Evolutionary conservation across 23 tunicate genomes (phyloP).

Genomic region (Halocynthia aurantium): DNA sequence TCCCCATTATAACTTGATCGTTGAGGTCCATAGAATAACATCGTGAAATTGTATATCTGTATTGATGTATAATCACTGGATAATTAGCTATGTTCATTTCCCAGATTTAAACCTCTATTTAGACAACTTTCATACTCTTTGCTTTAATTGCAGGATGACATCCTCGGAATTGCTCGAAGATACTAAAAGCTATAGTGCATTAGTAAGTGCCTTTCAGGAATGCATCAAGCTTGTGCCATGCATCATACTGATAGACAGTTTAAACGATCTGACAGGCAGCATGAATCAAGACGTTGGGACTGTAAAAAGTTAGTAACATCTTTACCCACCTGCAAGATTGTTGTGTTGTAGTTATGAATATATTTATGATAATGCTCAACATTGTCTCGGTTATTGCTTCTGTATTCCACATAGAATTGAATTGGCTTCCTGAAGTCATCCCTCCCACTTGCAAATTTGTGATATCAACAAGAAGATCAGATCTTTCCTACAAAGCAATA

Average conservation of each 20-base stretch:
- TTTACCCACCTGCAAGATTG: not conserved
- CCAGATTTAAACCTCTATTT: not conserved
- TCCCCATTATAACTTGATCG: no score
- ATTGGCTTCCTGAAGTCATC: constrained; percentile 59
- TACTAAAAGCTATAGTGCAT: constrained; percentile 24
- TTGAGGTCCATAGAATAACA: no score
- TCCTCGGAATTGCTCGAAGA: constrained; percentile 28
- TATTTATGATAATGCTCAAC: not conserved
- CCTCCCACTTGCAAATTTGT: constrained; percentile 54
- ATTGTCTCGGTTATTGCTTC: not conserved
- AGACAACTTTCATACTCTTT: not conserved
- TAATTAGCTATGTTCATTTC: no score
- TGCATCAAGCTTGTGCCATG: constrained; percentile 49
- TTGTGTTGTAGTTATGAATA: not conserved
- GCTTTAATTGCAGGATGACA: constrained; percentile 27
- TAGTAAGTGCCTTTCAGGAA: constrained; percentile 41
- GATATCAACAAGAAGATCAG: constrained; percentile 58
- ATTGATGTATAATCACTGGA: no score
- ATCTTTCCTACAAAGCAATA: constrained; percentile 49
- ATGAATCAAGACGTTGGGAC: constrained; percentile 64
- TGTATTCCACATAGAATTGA: constrained; percentile 22
- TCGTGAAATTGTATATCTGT: no score
- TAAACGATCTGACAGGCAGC: constrained; percentile 36
- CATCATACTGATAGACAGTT: constrained; percentile 50
- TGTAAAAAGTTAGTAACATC: constrained; percentile 39